Percentiles rank a stretch among this genome's conserved stretches.
Conservation (phyloP, 2,113 vertebrate species). For the Euleptes europaea region DNA sequence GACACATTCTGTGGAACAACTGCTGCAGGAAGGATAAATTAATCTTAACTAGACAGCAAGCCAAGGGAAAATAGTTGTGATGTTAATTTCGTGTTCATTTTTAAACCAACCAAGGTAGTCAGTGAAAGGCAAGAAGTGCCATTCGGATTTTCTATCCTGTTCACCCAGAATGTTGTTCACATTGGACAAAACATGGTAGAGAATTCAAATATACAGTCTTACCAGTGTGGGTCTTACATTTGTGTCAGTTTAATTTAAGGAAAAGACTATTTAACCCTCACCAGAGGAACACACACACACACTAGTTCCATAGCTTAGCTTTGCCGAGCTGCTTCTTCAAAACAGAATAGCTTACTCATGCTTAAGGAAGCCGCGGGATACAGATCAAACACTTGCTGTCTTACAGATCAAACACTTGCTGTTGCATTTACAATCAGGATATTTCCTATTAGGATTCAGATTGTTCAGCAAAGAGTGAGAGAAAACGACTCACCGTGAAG, state of each 20-base stretch:
- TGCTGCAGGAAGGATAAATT: neutral
- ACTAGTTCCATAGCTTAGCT: neutral
- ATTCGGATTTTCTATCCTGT: too few relatives aligned
- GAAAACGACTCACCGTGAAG: constrained; percentile 48
- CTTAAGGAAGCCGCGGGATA: constrained; percentile 36
- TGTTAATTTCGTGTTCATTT: too few relatives aligned
- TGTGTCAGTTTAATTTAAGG: neutral
- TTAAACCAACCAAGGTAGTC: too few relatives aligned
- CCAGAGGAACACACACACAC: neutral
- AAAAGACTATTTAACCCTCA: neutral
- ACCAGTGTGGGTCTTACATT: neutral
- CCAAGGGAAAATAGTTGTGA: too few relatives aligned
- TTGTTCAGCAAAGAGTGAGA: constrained; percentile 29
- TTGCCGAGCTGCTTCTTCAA: neutral
- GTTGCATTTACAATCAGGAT: constrained; percentile 20
- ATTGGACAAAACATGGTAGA: neutral
- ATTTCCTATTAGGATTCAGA: constrained; percentile 36
- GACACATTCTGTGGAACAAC: neutral
- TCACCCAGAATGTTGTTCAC: too few relatives aligned
- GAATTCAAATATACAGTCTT: neutral
- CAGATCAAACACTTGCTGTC: neutral
- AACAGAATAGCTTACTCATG: constrained; percentile 23
- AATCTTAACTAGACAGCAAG: neutral
- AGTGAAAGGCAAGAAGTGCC: too few relatives aligned
- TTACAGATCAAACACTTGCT: neutral